Evolutionary conservation across 2,888 invertebrate genomes (phyloP), one percentile per base, ranked within the genome.

Genomic region (Sminthurides aquaticus): DNA sequence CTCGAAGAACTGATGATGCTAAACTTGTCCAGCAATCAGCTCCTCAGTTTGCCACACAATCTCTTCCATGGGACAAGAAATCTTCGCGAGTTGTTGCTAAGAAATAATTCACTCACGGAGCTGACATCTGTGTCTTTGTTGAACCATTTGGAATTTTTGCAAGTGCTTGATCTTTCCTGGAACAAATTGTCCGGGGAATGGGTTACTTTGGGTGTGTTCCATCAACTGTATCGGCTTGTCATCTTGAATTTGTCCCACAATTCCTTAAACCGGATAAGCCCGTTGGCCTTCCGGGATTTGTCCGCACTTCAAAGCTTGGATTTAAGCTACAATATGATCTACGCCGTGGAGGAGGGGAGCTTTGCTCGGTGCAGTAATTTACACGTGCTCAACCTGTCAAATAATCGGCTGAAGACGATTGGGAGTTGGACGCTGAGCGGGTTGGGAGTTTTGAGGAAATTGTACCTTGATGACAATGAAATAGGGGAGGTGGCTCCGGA

Each of bases 181-280:
- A 90, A 90, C 78, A 85, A 87, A 76, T 79, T 90, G 73, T 86
- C 86, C 18, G 88, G 87, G 2, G 49, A 26, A n/a, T 25, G 52
- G 87, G 85, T 90, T 59, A 87, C 87, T 74, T 82, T 87, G 75
- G 88, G 88, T 75, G 87, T 89, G 26, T 90, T 91, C 79, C 84
- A 87, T 25, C 86, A 86, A 68, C 81, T 90, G 58, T 85, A 86
- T 3, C 84, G 88, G 54, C 82, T 91, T 49, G 86, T 89, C 64
- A 84, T 88, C 65, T 81, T 91, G 67, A 88, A 90, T 78, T 79
- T 90, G 71, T 86, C 88, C 1, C 82, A 85, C 78, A 91, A 91
- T 78, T 81, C 84, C 74, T 81, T 91, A 62, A 85, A 84, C 5
- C 84, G 86, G 77, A 84, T 90, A 74, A 87, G 88, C 78, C 80